phyloP scores from a whole-genome alignment of 1,140 invertebrate genomes.

The Limonius californicus region DNA sequence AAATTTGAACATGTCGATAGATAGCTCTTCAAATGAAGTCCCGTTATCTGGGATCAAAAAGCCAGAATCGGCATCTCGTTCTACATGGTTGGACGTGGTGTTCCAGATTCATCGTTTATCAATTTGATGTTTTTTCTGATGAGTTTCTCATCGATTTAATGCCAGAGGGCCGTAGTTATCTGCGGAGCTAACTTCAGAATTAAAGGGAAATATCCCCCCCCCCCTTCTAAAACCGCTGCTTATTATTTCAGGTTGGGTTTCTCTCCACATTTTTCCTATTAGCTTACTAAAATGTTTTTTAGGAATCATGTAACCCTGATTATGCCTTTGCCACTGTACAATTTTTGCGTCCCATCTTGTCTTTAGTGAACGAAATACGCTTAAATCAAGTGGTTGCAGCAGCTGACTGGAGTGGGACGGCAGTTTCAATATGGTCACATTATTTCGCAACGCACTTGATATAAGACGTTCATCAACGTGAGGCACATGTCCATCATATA shows the following conservation, averaged over 20 bases:
- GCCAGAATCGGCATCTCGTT: too few species aligned
- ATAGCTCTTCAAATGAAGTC: too few species aligned
- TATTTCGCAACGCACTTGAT: not conserved
- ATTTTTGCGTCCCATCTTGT: not conserved
- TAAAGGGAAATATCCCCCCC: too few species aligned
- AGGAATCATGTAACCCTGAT: not conserved
- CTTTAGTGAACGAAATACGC: slow-evolving; percentile 4
- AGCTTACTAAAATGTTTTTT: not conserved
- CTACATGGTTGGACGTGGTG: too few species aligned
- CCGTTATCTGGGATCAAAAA: too few species aligned
- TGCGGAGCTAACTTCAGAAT: too few species aligned
- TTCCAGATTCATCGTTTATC: too few species aligned
- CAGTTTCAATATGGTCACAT: not conserved
- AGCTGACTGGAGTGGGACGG: not conserved
- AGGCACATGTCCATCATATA: slow-evolving; percentile 8
- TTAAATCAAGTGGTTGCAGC: slow-evolving; percentile 5
- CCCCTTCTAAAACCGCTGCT: not conserved
- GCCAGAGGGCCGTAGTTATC: too few species aligned
- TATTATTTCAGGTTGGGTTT: not conserved
- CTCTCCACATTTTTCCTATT: not conserved
- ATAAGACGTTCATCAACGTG: not conserved
- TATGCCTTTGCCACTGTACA: not conserved
- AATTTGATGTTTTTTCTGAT: too few species aligned
- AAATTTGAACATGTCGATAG: too few species aligned
- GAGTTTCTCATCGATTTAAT: too few species aligned